These are phyloP conservation scores for Anastrepha ludens DNA, from an alignment of 1,140 invertebrate genomes.

Conservation along the genomic window DNA sequence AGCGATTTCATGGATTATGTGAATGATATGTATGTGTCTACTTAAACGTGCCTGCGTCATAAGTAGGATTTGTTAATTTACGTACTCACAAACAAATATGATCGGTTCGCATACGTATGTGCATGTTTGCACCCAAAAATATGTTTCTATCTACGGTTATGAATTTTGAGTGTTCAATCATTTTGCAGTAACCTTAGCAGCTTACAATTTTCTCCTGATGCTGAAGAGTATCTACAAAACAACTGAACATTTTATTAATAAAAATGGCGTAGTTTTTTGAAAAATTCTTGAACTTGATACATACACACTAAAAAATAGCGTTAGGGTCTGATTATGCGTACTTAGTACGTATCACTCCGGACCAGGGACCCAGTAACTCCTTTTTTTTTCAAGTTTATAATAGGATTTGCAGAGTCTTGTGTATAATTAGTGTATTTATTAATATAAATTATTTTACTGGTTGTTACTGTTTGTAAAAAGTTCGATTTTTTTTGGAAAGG, in stretches of 20 bases:
- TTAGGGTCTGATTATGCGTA: too few relatives aligned
- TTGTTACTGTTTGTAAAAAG: too few relatives aligned
- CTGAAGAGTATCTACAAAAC: neutral
- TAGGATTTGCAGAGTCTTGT: too few relatives aligned
- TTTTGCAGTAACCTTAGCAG: neutral
- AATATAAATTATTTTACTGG: too few relatives aligned
- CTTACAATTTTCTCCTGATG: neutral
- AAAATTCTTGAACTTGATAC: neutral
- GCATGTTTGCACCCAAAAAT: neutral
- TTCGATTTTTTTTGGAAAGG: too few relatives aligned
- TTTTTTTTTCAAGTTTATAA: too few relatives aligned
- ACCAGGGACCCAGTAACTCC: too few relatives aligned
- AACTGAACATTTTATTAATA: neutral
- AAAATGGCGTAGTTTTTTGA: too few relatives aligned
- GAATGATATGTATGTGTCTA: neutral
- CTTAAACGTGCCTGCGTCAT: neutral
- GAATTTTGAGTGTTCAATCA: constrained; percentile 34
- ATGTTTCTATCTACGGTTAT: neutral
- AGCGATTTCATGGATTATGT: neutral
- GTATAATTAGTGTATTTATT: too few relatives aligned
- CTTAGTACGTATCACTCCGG: too few relatives aligned
- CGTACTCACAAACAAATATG: neutral
- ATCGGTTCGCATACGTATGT: neutral
- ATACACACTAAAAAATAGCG: too few relatives aligned
- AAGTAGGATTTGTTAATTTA: neutral